Percentiles rank a stretch among this genome's conserved stretches.
These are phyloP conservation scores for Myocastor coypus DNA, from an alignment of 2,113 vertebrate species.

Conservation along the genomic window DNA sequence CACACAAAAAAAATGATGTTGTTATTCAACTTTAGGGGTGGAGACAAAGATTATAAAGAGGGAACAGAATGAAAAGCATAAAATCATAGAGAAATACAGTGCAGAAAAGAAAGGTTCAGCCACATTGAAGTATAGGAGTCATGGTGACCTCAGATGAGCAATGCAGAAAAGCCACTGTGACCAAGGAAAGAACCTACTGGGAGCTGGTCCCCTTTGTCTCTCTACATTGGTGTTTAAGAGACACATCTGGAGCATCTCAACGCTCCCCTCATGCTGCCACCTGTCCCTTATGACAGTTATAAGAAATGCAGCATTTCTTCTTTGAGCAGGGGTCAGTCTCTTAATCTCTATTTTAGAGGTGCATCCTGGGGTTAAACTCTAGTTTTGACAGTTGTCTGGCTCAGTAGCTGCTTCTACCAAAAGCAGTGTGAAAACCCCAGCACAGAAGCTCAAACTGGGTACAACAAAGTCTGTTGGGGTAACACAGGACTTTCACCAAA, in stretches of 20 bases:
- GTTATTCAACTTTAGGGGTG: neutral
- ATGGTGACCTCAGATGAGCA: neutral
- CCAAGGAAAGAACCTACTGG: neutral
- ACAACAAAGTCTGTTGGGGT: neutral
- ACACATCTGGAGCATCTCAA: neutral
- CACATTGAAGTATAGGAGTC: neutral
- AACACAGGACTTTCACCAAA: neutral
- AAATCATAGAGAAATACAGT: conserved; percentile 12
- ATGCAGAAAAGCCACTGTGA: neutral
- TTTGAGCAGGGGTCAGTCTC: neutral
- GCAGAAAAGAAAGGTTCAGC: neutral
- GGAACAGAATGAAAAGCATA: neutral
- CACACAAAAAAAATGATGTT: neutral
- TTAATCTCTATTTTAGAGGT: neutral
- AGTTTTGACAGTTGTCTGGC: neutral
- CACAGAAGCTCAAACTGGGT: neutral
- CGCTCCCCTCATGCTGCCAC: neutral
- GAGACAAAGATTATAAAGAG: neutral
- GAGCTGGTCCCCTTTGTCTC: neutral
- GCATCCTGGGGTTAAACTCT: neutral
- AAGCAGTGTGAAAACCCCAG: neutral
- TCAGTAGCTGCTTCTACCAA: neutral
- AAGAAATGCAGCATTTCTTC: neutral
- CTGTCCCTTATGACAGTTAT: neutral
- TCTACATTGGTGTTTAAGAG: neutral